Percentiles rank a stretch among this genome's conserved stretches.
phyloP scores from a whole-genome alignment of 2,113 vertebrate species.

The Coregonus clupeaformis region DNA sequence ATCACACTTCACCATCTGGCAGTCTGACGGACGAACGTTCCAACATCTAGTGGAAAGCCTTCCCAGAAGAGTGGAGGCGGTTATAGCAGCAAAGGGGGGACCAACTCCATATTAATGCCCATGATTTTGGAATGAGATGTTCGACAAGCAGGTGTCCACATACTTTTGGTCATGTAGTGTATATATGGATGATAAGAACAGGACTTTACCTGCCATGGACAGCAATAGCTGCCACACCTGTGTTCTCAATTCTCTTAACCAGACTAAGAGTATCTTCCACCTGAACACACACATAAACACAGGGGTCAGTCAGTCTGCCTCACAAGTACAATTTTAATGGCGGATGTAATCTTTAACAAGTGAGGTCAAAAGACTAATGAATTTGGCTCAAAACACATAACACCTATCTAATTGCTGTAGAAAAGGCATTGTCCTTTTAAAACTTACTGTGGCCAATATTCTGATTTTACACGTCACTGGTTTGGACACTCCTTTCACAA shows the following conservation, averaged over 20 bases:
- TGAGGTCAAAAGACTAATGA: not conserved
- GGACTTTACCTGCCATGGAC: slow-evolving; percentile 92
- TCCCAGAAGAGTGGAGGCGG: too few species aligned
- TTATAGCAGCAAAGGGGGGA: too few species aligned
- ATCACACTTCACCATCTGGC: too few species aligned
- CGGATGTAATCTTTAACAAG: not conserved
- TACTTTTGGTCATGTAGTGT: too few species aligned
- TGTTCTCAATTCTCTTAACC: slow-evolving; percentile 88
- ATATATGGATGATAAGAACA: not conserved
- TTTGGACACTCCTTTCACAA: slow-evolving; percentile 83
- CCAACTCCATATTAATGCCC: too few species aligned
- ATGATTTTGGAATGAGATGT: too few species aligned
- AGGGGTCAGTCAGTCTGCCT: not conserved
- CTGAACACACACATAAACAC: slow-evolving; percentile 60
- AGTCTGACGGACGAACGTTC: too few species aligned
- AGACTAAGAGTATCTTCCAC: slow-evolving; percentile 86
- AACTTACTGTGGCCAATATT: slow-evolving; percentile 87
- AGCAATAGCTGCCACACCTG: slow-evolving; percentile 89
- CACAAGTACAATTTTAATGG: not conserved
- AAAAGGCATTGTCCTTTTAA: not conserved
- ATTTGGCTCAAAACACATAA: not conserved
- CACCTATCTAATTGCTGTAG: not conserved
- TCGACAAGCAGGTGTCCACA: too few species aligned
- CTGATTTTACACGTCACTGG: slow-evolving; percentile 97
- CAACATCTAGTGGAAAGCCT: too few species aligned